Percentiles rank a stretch among this genome's conserved stretches.
These are phyloP conservation scores for Cerceris ruficornis DNA, from an alignment of 2,888 invertebrate genomes.

Conservation along the genomic window DNA sequence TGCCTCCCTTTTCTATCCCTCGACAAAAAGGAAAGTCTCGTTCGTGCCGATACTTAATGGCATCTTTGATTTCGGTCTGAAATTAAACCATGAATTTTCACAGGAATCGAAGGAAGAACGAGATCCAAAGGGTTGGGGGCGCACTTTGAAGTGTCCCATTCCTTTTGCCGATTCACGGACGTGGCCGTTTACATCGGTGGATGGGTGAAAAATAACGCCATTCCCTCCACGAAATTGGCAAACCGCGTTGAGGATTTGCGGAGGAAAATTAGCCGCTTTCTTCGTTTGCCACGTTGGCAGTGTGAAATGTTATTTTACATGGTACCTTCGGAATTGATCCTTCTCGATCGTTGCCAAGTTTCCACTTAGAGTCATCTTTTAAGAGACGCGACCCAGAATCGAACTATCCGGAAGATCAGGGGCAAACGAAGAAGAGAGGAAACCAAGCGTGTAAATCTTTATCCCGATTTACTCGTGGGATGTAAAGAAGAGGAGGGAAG, in stretches of 20 bases:
- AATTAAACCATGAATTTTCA: no score
- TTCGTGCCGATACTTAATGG: no score
- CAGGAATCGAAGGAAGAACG: no score
- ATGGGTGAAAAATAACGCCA: not conserved
- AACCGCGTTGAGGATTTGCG: not conserved
- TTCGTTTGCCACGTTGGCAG: conserved; percentile 8
- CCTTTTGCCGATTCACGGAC: no score
- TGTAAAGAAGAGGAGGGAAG: no score
- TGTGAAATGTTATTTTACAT: conserved; percentile 14
- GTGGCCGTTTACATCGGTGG: no score
- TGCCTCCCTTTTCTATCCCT: no score
- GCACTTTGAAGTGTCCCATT: no score
- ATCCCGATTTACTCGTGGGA: not conserved
- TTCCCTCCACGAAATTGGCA: not conserved
- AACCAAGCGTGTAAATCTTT: conserved; percentile 12
- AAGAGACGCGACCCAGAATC: conserved; percentile 23
- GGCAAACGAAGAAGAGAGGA: not conserved
- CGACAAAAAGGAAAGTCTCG: no score
- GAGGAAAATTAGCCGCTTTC: conserved; percentile 6
- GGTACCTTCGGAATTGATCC: conserved; percentile 1
- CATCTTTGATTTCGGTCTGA: no score
- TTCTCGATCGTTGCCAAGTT: conserved; percentile 30
- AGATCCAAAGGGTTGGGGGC: no score
- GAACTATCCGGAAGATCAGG: not conserved
- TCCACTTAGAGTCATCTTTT: conserved; percentile 35